Evolutionary conservation across 2,888 invertebrate species (phyloP).

Genomic region (Allygus modestus): DNA sequence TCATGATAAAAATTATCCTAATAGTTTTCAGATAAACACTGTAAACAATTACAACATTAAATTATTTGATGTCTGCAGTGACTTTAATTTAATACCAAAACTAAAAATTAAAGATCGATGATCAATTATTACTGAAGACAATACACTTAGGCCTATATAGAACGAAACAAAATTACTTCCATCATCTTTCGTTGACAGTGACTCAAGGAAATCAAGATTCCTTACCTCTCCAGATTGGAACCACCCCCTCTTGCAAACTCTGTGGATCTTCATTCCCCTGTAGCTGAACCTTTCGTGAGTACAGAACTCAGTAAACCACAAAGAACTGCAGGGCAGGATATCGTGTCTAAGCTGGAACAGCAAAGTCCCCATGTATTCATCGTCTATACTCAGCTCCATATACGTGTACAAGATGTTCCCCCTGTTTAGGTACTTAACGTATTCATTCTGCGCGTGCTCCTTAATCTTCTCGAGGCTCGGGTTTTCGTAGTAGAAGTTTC

Average conservation of each 20-base stretch:
- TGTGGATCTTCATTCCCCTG: constrained; percentile 79
- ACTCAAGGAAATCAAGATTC: no score
- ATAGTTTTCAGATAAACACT: no score
- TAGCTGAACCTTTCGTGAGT: constrained; percentile 75
- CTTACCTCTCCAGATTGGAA: constrained; percentile 77
- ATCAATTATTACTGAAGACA: no score
- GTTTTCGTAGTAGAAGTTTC: not conserved
- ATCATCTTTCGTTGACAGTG: no score
- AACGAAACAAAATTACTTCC: no score
- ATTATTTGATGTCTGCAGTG: no score
- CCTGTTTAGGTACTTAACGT: not conserved
- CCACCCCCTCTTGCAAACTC: constrained; percentile 84
- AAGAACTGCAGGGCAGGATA: constrained; percentile 78
- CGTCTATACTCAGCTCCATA: constrained; percentile 14
- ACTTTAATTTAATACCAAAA: no score
- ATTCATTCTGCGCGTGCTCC: constrained; percentile 13
- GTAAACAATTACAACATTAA: no score
- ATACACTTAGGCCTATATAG: no score
- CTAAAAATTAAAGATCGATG: no score
- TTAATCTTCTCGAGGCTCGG: not conserved
- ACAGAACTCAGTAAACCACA: constrained; percentile 75
- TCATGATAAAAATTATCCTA: no score
- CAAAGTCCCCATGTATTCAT: constrained; percentile 17
- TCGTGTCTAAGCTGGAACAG: constrained; percentile 72
- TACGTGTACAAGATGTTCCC: not conserved